These are phyloP conservation scores for Phasianus colchicus DNA, from an alignment of 2,113 vertebrate genomes.

Conservation along the genomic window DNA sequence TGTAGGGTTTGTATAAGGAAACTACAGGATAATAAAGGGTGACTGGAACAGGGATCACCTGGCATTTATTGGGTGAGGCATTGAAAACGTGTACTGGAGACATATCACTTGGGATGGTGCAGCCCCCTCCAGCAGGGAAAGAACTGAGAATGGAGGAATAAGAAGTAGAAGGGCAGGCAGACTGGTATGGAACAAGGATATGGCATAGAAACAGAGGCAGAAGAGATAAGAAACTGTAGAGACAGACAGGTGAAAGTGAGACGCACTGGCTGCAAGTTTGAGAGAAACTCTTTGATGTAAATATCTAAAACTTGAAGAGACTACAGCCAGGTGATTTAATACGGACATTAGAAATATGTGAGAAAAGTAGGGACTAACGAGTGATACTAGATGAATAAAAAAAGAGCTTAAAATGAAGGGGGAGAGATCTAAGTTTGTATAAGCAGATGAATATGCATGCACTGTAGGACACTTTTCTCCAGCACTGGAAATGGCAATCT, in stretches of 20 bases:
- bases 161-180: not conserved
- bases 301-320: not conserved
- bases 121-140: accelerated
- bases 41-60: not conserved
- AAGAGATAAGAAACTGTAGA: not conserved
- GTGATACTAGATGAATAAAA: not conserved
- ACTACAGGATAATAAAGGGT: not conserved
- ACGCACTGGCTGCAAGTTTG: accelerated
- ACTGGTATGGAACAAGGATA: not conserved
- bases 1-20: not conserved
- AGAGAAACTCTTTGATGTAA: not conserved
- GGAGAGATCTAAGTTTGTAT: not conserved
- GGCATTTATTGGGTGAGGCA: not conserved
- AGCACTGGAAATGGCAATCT: not conserved
- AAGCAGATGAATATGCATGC: not conserved
- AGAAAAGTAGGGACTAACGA: not conserved
- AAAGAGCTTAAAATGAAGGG: not conserved
- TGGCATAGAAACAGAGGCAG: not conserved
- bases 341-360: not conserved
- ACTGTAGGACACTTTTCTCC: not conserved
- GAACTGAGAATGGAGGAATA: not conserved
- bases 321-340: not conserved
- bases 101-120: not conserved
- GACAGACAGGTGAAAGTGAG: not conserved
- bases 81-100: not conserved